Evolutionary conservation across 2,113 vertebrate genomes (phyloP).

Genomic region (Cinclus mexicanus): DNA sequence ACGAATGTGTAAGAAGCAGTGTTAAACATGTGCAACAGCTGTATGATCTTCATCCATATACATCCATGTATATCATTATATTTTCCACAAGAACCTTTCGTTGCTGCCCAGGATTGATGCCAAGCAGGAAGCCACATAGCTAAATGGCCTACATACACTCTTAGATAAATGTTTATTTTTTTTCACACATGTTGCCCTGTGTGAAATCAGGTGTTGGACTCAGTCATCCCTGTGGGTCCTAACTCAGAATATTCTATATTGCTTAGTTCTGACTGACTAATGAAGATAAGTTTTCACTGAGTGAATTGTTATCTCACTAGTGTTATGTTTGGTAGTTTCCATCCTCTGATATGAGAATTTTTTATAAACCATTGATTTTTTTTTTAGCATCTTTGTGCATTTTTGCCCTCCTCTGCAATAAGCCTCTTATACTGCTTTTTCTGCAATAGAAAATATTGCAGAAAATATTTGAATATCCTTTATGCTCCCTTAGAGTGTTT

Average conservation of each 20-base stretch:
- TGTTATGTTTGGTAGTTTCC: not conserved
- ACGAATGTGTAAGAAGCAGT: not conserved
- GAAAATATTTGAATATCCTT: not conserved
- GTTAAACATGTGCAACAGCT: not conserved
- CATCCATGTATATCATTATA: not conserved
- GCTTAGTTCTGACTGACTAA: not conserved
- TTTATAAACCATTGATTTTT: not conserved
- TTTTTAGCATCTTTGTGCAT: not conserved
- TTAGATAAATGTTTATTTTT: not conserved
- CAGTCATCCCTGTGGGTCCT: rapidly evolving
- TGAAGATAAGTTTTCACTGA: not conserved
- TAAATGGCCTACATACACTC: not conserved
- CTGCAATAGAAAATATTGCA: not conserved
- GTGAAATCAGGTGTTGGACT: not conserved
- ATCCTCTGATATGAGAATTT: not conserved
- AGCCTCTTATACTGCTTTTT: not conserved
- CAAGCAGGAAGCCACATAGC: not conserved
- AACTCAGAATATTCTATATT: not conserved
- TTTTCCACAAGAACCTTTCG: not conserved
- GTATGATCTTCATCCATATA: not conserved
- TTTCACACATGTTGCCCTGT: not conserved
- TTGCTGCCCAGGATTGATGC: not conserved
- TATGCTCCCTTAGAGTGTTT: not conserved
- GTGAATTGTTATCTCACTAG: not conserved
- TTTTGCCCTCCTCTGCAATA: not conserved